Evolutionary conservation across 1,140 invertebrate species (phyloP), one percentile per base, ranked within the genome.

Genomic region (Cherax destructor): DNA sequence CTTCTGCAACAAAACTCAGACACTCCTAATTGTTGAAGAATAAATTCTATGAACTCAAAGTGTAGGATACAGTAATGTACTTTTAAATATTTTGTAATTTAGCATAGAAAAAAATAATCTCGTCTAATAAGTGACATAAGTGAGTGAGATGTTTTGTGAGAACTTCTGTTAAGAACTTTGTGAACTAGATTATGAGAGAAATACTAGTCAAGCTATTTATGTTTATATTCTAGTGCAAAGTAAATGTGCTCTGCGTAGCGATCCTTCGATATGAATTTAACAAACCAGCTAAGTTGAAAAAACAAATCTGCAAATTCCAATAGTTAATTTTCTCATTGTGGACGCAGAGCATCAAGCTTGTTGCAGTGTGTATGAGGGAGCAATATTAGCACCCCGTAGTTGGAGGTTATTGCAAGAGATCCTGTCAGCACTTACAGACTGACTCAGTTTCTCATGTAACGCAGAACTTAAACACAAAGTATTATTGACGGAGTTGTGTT

Each of bases 101-200:
- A 88, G 87, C 83, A 69, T 61, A 88, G 76, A 81, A 24, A 47
- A 41, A 88, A 88, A 81, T 81, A 80, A 85, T 83, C 87, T 88
- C 87, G 86, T 88, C 86, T 74, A 88, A 47, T 80, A 81, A 88
- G 21, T 88, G 86, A 88, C 30, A 86, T 74, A 88, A 80, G 87
- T 81, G 41, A 83, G 61, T 47, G 61, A 81, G 2, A 50, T 72
- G 74, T 77, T 72, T 61, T 78, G 87, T 83, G 78, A 72, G 79
- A 47, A 81, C 77, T 88, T 88, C 24, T 52, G 74, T 7, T 16
- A 59, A 72, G 52, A 69, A 65, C 9, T 69, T 41, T 59, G 84
- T 69, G 74, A 77, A 61, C 41, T 76, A 77, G 65, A 77, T 56
- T 78, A 52, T 56, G 85, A 86, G 84, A 41, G 76, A 86, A 59